Conservation (phyloP, 2,888 invertebrate species). For the Acanthacorydalis orientalis region DNA sequence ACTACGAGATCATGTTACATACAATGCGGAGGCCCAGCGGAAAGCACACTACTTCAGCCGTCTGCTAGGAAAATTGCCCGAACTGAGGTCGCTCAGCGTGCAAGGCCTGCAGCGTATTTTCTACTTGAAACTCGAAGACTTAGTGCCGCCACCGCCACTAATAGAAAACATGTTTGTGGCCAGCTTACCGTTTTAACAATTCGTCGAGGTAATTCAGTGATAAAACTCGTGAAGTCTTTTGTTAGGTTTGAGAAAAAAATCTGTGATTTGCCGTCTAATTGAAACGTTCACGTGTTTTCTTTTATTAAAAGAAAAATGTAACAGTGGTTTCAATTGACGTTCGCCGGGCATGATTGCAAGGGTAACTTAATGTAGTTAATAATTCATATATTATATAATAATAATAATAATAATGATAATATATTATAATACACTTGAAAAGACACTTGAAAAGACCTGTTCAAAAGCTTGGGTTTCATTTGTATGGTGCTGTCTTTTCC, state of each 20-base stretch:
- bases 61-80: constrained; percentile 80
- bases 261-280: constrained; percentile 2
- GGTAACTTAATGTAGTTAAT: background rate
- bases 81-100: constrained; percentile 78
- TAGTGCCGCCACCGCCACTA: constrained; percentile 79
- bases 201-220: too few species aligned
- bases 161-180: constrained; percentile 93
- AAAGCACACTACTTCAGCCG: constrained; percentile 90
- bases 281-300: background rate
- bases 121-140: constrained; percentile 81
- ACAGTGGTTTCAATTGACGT: background rate
- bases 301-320: background rate
- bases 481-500: background rate
- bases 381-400: too few species aligned
- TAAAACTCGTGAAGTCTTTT: too few species aligned
- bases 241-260: background rate
- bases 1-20: constrained; percentile 88
- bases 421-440: too few species aligned
- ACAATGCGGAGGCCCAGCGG: constrained; percentile 72
- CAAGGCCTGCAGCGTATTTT: constrained; percentile 90
- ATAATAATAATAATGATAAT: too few species aligned
- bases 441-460: too few species aligned
- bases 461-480: background rate
- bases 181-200: constrained; percentile 73
- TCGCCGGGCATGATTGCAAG: constrained; percentile 4